phyloP scores from a whole-genome alignment of 2,113 vertebrate species.

The Paramormyrops kingsleyae region DNA sequence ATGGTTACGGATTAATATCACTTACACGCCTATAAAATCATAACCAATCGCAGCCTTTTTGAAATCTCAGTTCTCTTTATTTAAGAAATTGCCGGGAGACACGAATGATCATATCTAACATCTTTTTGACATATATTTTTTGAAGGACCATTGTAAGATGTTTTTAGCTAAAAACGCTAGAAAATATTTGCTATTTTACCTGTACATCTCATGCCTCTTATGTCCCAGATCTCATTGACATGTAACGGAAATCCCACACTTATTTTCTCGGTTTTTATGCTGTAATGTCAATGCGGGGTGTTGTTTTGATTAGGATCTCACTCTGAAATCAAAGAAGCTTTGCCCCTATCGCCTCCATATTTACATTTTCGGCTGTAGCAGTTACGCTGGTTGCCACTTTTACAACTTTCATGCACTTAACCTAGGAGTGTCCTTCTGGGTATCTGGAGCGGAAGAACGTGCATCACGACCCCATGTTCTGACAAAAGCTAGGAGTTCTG shows the following conservation, averaged over 20 bases:
- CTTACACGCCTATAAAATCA: background rate
- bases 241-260: background rate
- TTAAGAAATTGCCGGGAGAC: background rate
- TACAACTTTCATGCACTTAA: slow-evolving; percentile 29
- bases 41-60: background rate
- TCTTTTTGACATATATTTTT: background rate
- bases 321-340: background rate
- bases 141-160: background rate
- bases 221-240: background rate
- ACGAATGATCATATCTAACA: background rate
- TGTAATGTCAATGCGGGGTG: background rate
- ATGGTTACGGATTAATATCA: background rate
- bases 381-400: slow-evolving; percentile 10
- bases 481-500: background rate
- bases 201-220: background rate
- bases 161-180: background rate
- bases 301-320: background rate
- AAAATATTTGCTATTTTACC: background rate
- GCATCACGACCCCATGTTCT: background rate
- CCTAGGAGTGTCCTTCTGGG: slow-evolving; percentile 29
- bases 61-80: background rate
- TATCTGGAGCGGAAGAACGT: slow-evolving; percentile 23
- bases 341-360: background rate
- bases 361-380: background rate
- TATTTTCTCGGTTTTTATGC: background rate